Evolutionary conservation across 2,888 invertebrate species (phyloP), one percentile per base, ranked within the genome.

Genomic region (Scaptomyza caliginosa): DNA sequence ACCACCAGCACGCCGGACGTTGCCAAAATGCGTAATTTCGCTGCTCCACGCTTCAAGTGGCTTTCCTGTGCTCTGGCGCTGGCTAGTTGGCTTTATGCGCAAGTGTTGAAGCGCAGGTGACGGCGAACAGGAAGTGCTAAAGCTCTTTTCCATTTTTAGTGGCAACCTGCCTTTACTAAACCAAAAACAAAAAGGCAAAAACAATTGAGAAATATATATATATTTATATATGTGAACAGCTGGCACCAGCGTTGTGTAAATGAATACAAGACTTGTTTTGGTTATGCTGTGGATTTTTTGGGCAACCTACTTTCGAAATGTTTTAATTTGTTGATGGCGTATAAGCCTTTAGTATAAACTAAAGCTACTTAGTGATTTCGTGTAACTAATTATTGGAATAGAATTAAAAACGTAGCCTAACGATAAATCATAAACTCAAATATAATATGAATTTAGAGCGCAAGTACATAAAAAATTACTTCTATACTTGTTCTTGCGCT

Each of bases 101-200:
- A 83, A 88, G 88, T 86, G 81, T 79, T 86, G 84, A 86, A 73
- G 88, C 88, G 77, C 69, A 82, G 86, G 88, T 86, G 81, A 79
- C 66, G 68, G 48, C 56, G 56, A 52, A 71, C 63, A 77, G 72
- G 72, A 72, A 77, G 52, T 73, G 67, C 67, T 49, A 72, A 59
- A 59, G 67, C 77, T 43, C 34, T 23, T 46, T 46, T 56, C 52
- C 71, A 52, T 32, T 45, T 26, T 2, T 39, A 56, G 42, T 13
- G 45, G 7, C 28, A 21, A 30, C 4, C n/a, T 30, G n/a, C 4
- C 30, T 4, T 11, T 4, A 3, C 28, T 2, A 30, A n/a, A 30
- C 3, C 4, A 28, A 11, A 30, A 6, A n/a, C 5, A 32, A 45
- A 23, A 28, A n/a, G 8, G 2, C 16, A 13, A 39, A 30, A 21